Evolutionary conservation across 2,888 invertebrate genomes (phyloP).

Genomic region (Busseola fusca): DNA sequence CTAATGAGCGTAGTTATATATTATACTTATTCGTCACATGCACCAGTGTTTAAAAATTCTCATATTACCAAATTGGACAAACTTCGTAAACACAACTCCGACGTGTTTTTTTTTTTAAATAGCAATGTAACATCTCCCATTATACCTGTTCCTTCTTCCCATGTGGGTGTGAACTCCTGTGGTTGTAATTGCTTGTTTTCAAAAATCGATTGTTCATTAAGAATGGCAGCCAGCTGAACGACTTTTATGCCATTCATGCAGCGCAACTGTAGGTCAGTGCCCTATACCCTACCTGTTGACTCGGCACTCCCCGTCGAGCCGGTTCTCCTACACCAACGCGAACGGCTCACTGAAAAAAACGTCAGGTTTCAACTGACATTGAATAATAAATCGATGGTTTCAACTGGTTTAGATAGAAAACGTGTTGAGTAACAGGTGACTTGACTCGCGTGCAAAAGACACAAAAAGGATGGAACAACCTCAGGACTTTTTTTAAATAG

Average conservation of each 20-base stretch:
- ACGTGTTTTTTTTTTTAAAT: constrained; percentile 24
- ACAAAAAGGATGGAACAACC: constrained; percentile 17
- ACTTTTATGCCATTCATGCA: constrained; percentile 80
- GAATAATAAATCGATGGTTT: constrained; percentile 59
- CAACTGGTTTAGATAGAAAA: constrained; percentile 50
- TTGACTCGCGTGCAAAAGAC: constrained; percentile 33
- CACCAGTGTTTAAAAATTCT: constrained; percentile 13
- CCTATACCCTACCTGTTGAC: constrained; percentile 87
- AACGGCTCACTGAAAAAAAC: constrained; percentile 69
- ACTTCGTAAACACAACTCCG: constrained; percentile 45
- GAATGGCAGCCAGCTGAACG: constrained; percentile 71
- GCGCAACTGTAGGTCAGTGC: constrained; percentile 85
- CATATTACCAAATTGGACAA: constrained; percentile 5
- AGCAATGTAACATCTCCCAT: not conserved
- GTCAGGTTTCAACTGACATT: constrained; percentile 73
- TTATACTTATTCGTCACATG: constrained; percentile 17
- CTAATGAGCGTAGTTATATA: constrained; percentile 51
- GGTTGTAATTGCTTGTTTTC: constrained; percentile 30
- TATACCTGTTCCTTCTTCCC: not conserved
- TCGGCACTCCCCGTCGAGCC: constrained; percentile 79
- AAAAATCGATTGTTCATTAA: constrained; percentile 69
- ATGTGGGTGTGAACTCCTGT: not conserved
- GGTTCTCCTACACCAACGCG: constrained; percentile 78
- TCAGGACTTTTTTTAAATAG: constrained; percentile 16
- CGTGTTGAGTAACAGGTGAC: constrained; percentile 49